Base-by-base conservation (phyloP, 2,888 invertebrate genomes). In the Villa cingulata region DNA sequence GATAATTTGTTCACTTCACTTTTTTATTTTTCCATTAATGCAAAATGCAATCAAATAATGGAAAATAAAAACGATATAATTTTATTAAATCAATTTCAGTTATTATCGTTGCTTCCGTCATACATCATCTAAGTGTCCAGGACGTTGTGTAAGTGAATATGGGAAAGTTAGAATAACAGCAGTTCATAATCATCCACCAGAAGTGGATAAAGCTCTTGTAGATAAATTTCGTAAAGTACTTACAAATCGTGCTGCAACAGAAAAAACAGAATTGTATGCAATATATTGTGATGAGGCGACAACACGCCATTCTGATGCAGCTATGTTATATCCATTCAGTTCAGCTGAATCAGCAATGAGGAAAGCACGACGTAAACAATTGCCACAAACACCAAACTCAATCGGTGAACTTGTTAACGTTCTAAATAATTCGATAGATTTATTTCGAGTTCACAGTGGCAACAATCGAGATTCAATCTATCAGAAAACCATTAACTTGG, bases 221-320 rank as follows among this genome's bases (percentile, higher is more conserved):
- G 60, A 60, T 48, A 54, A 56, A 37, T 60, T 60, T 44, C 53
- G 60, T 1, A 59, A 59, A 50, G 51, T 56, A 2, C 52, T 60
- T 1, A 60, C 60, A 0, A 54, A 56, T 37, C 54, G 59, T 2
- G 57, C 58, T 0, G 52, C 55, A 1, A 52, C 53, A 9, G 58
- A 58, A 44, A 55, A 53, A 14, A 54, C 52, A 5, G 58, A 58
- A 41, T 47, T 59, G 7, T 55, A 57, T 43, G 51, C 54, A 7
- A 59, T 59, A 18, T 59, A 58, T 39, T 59, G 56, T 49, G 59
- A 59, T 49, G 59, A 59, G 42, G 59, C 59, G 4, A 56, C 56
- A 7, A 53, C 53, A 29, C 54, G 57, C 4, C 58, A 59, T 53
- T 53, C 56, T 14, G 59, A 59, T 44, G 60, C 60, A 0, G 57